Evolutionary conservation across 1,140 invertebrate genomes (phyloP).

Genomic region (Ridgeia piscesae): DNA sequence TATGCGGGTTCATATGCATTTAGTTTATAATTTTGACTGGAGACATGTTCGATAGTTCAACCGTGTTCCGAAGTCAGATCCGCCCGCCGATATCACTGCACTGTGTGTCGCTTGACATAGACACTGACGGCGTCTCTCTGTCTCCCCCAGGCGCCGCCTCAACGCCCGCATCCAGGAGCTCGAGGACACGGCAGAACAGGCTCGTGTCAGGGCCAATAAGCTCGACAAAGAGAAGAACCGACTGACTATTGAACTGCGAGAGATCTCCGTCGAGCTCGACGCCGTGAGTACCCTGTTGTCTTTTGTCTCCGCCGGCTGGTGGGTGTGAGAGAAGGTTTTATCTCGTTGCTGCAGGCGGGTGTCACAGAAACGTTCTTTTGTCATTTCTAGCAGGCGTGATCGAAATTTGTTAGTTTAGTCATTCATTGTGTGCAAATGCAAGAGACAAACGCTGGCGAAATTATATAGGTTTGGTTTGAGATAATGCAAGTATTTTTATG

Average conservation of each 20-base stretch:
- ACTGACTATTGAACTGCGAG: slow-evolving; percentile 52
- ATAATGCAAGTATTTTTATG: background rate
- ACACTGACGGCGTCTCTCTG: background rate
- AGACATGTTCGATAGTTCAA: background rate
- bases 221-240: slow-evolving; percentile 56
- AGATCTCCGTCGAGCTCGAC: slow-evolving; percentile 56
- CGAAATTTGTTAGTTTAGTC: no score
- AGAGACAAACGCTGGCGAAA: background rate
- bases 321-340: no score
- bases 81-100: no score
- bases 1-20: no score
- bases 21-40: background rate
- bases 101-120: background rate
- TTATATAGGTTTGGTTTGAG: background rate
- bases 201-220: slow-evolving; percentile 43
- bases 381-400: no score
- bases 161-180: slow-evolving; percentile 52
- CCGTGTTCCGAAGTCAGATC: no score
- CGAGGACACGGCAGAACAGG: slow-evolving; percentile 48
- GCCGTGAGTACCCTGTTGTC: slow-evolving; percentile 45
- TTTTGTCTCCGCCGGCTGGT: background rate
- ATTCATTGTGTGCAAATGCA: no score
- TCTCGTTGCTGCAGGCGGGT: no score
- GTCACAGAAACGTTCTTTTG: no score
- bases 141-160: slow-evolving; percentile 48